Percentiles rank a stretch among this genome's conserved stretches.
Evolutionary conservation across 92 coral and sea anemone genomes (phyloP).

Genomic region (Desmophyllum pertusum): DNA sequence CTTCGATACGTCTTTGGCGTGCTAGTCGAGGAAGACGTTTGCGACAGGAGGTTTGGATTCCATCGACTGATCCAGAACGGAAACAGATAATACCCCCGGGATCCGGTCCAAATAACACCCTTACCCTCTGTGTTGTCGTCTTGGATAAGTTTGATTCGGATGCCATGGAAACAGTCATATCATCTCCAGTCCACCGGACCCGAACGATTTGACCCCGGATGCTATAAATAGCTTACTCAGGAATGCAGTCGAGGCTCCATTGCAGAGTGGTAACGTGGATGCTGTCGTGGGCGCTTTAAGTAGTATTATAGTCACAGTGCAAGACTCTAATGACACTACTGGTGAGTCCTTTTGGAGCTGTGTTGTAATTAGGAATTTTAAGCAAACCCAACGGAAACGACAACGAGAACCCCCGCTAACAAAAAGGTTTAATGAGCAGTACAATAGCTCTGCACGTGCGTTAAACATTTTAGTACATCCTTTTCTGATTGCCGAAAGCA

Average conservation of each 20-base stretch:
- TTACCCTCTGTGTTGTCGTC: constrained; percentile 38
- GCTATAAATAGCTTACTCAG: background rate
- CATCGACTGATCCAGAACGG: background rate
- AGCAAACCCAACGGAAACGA: background rate
- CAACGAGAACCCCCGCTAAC: too few species aligned
- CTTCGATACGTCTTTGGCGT: constrained; percentile 1
- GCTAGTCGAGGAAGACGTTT: background rate
- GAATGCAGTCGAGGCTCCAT: background rate
- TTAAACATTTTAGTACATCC: too few species aligned
- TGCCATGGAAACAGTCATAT: constrained; percentile 21
- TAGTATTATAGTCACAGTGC: background rate
- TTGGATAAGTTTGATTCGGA: constrained; percentile 53
- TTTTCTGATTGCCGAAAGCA: too few species aligned
- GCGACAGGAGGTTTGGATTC: constrained; percentile 6
- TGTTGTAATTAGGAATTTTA: background rate
- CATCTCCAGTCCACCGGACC: constrained; percentile 24
- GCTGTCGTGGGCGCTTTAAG: background rate
- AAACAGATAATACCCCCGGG: constrained; percentile 44
- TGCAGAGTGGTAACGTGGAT: constrained; percentile 6
- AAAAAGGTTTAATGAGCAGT: too few species aligned
- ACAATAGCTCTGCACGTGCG: too few species aligned
- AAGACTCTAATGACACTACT: background rate
- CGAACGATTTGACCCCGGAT: background rate
- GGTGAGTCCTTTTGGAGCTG: background rate
- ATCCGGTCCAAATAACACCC: constrained; percentile 22